Evolutionary conservation across 2,888 invertebrate genomes (phyloP).

Genomic region (Ischnura elegans): DNA sequence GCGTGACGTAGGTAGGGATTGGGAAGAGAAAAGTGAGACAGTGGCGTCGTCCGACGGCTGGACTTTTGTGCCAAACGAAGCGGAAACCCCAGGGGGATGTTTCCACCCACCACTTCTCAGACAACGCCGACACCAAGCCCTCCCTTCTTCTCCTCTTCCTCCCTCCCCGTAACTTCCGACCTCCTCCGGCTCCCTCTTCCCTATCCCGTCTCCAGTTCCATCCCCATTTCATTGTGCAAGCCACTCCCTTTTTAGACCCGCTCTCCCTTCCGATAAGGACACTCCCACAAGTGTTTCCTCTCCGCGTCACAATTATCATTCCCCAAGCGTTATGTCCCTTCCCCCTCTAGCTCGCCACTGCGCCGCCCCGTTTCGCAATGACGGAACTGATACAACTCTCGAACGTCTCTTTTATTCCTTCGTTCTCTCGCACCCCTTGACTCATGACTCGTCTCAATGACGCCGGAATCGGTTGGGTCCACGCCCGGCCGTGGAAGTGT

Average conservation of each 20-base stretch:
- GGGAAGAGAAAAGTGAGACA: neutral
- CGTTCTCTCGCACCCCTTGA: neutral
- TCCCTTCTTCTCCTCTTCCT: neutral
- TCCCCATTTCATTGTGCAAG: neutral
- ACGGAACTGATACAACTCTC: slow-evolving; percentile 7
- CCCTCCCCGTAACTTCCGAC: neutral
- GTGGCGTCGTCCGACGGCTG: neutral
- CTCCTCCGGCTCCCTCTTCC: neutral
- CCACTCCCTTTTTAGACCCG: neutral
- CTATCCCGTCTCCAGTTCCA: neutral
- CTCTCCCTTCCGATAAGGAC: neutral
- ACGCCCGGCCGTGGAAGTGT: neutral
- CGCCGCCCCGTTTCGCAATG: neutral
- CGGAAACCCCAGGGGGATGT: slow-evolving; percentile 25
- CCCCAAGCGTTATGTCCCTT: slow-evolving; percentile 14
- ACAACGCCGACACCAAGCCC: neutral
- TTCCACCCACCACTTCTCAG: neutral
- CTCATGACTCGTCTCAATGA: slow-evolving; percentile 9
- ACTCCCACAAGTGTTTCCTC: neutral
- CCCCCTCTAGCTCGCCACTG: too few relatives aligned
- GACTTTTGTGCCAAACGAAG: neutral
- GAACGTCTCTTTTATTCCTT: neutral
- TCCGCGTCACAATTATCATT: neutral
- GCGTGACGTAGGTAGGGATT: too few relatives aligned
- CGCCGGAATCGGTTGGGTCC: neutral